These are phyloP conservation scores for Ciona savignyi DNA, from an alignment of 23 tunicate species.

Conservation along the genomic window DNA sequence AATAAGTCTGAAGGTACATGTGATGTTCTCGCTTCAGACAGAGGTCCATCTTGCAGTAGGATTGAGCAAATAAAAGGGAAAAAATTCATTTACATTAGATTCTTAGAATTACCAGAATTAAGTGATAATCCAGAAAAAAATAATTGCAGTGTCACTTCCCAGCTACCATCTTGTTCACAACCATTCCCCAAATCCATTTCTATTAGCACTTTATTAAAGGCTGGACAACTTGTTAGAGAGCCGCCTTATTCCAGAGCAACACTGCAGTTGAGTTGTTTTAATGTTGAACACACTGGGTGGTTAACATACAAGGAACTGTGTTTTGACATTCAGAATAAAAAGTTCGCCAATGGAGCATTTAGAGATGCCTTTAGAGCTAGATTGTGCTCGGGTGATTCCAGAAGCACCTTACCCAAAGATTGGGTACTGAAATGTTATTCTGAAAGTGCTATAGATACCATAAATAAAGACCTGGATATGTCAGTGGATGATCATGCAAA, in stretches of 20 bases:
- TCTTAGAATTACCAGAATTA: not conserved
- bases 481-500: conserved; percentile 17
- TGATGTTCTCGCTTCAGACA: conserved; percentile 27
- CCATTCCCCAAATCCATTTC: conserved; percentile 8
- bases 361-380: conserved; percentile 19
- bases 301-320: not conserved
- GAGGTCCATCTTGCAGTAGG: conserved; percentile 16
- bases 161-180: too few species aligned
- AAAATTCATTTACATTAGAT: not conserved
- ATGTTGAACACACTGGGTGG: not conserved
- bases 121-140: not conserved
- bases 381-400: not conserved
- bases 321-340: conserved; percentile 1
- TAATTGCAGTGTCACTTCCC: too few species aligned
- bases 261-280: not conserved
- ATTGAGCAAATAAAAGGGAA: conserved; percentile 11
- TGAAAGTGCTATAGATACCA: too few species aligned
- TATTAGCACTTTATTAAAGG: not conserved
- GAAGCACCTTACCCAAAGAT: not conserved
- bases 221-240: conserved; percentile 2
- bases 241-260: not conserved
- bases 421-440: too few species aligned
- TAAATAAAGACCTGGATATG: not conserved
- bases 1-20: conserved; percentile 6
- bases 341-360: conserved; percentile 28